Percentiles rank a stretch among this genome's conserved stretches.
Conservation (phyloP, 2,888 invertebrate genomes). For the Holacanthella duospinosa region DNA sequence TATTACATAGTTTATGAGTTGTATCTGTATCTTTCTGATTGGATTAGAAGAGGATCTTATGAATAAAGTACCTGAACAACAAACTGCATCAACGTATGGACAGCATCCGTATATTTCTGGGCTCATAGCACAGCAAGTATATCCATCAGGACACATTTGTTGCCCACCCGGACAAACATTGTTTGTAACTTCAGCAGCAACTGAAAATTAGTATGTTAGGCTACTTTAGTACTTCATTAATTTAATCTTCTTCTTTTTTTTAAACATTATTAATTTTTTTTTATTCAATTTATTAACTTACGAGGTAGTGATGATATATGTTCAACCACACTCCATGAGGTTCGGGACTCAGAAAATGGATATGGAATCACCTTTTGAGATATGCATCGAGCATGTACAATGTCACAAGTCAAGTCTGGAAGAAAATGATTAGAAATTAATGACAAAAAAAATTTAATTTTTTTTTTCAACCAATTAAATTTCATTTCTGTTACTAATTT, state of each 20-base stretch:
- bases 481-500: background rate
- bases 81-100: conserved; percentile 5
- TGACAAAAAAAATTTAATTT: background rate
- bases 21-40: too few relatives aligned
- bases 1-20: background rate
- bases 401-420: background rate
- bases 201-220: background rate
- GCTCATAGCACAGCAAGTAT: conserved; percentile 11
- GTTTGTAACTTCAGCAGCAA: background rate
- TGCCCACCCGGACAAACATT: conserved; percentile 9
- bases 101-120: conserved; percentile 11
- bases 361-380: background rate
- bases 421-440: background rate
- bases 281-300: background rate
- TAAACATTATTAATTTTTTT: background rate
- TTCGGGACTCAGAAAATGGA: background rate
- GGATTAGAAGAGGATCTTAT: too few relatives aligned
- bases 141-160: conserved; percentile 7
- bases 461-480: background rate
- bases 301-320: background rate
- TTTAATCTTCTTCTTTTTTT: background rate
- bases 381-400: background rate
- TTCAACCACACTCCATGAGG: background rate
- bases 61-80: conserved; percentile 9
- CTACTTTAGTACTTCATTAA: background rate